Evolutionary conservation across 2,113 vertebrate genomes (phyloP).

Genomic region (Percopsis transmontana): DNA sequence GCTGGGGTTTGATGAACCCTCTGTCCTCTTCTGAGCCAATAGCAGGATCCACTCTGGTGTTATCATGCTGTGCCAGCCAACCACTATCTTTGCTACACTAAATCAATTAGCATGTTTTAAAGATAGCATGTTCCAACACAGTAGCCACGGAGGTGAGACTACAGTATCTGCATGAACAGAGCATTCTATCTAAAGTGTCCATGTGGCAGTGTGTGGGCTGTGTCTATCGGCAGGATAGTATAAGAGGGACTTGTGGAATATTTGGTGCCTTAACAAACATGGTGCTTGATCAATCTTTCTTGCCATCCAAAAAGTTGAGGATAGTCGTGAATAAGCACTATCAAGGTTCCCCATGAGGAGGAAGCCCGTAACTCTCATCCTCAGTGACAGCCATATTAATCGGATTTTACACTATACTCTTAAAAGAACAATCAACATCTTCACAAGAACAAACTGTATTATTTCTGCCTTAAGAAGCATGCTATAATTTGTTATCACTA

Average conservation of each 20-base stretch:
- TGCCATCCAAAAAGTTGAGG: constrained; percentile 3
- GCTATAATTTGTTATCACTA: constrained; percentile 23
- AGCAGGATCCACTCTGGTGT: constrained; percentile 58
- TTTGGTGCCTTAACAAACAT: not conserved
- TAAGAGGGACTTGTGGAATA: not conserved
- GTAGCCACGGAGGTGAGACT: constrained; percentile 60
- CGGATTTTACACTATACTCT: constrained; percentile 18
- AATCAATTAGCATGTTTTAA: constrained; percentile 82
- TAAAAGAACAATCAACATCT: not conserved
- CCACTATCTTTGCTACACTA: constrained; percentile 68
- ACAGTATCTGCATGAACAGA: constrained; percentile 55
- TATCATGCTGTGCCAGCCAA: constrained; percentile 72
- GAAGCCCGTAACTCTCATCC: constrained; percentile 16
- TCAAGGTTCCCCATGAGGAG: not conserved
- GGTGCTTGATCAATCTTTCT: constrained; percentile 6
- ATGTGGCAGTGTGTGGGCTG: constrained; percentile 37
- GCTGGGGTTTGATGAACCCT: constrained; percentile 60
- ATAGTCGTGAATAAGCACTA: not conserved
- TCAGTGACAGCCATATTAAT: constrained; percentile 15
- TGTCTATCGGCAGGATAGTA: constrained; percentile 29
- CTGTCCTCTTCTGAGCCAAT: constrained; percentile 61
- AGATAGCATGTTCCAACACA: constrained; percentile 75
- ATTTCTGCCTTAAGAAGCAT: not conserved
- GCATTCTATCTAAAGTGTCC: constrained; percentile 53
- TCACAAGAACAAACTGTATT: not conserved